These are phyloP conservation scores for Nothura maculosa DNA, from an alignment of 2,797 vertebrate genomes.

Conservation along the genomic window DNA sequence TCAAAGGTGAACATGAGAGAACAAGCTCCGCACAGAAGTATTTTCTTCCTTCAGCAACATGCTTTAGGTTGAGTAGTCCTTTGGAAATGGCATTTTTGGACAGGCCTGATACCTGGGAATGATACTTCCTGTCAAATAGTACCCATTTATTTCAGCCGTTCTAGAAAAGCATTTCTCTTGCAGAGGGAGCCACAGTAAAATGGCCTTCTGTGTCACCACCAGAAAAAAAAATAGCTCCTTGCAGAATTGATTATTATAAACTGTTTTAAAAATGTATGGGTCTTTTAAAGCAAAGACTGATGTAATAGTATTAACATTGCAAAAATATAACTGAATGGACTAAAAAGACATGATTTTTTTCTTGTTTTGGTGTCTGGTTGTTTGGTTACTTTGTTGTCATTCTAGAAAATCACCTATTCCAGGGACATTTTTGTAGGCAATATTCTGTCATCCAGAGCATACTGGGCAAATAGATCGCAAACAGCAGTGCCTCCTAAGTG, in stretches of 20 bases:
- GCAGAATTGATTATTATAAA: neutral
- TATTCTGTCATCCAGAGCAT: neutral
- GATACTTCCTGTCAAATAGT: neutral
- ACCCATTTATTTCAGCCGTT: neutral
- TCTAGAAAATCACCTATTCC: neutral
- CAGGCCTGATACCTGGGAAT: neutral
- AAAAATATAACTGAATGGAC: neutral
- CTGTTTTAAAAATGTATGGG: neutral
- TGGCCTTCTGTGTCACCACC: neutral
- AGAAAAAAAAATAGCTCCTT: neutral
- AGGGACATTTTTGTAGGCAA: neutral
- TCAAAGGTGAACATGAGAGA: constrained; percentile 8
- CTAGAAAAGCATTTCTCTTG: neutral
- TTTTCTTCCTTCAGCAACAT: neutral
- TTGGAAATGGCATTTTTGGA: neutral
- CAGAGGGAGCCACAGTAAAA: neutral
- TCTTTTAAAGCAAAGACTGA: neutral
- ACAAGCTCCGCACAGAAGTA: neutral
- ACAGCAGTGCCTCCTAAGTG: neutral
- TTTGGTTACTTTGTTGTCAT: neutral
- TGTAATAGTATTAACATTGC: neutral
- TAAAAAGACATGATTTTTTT: neutral
- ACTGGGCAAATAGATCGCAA: neutral
- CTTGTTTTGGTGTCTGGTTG: neutral
- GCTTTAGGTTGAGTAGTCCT: neutral